Conservation (phyloP, 2,113 vertebrate species). For the Sialia sialis region DNA sequence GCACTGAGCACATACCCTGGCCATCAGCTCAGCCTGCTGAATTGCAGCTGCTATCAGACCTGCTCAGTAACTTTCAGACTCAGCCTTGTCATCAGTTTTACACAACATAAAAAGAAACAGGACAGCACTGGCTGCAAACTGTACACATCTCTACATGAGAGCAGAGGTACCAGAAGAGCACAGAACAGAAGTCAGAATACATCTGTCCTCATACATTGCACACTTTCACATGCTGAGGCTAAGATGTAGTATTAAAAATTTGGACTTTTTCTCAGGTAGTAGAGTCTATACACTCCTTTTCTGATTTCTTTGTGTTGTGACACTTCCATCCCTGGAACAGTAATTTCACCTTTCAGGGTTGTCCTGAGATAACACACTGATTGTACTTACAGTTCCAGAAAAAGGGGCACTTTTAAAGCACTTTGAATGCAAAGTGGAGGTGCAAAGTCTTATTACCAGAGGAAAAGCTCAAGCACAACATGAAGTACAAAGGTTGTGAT, state of each 20-base stretch:
- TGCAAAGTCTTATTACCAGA: constrained; percentile 69
- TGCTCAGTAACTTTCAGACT: constrained; percentile 24
- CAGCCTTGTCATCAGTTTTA: constrained; percentile 49
- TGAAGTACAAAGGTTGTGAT: constrained; percentile 69
- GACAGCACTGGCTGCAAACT: not conserved
- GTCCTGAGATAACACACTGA: not conserved
- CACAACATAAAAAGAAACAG: constrained; percentile 27
- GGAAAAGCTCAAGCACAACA: not conserved
- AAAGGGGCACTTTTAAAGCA: constrained; percentile 22
- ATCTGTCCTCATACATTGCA: not conserved
- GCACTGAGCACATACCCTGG: constrained; percentile 21
- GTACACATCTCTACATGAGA: not conserved
- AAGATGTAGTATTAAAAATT: not conserved
- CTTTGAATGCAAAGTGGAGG: constrained; percentile 31
- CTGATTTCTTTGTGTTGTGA: not conserved
- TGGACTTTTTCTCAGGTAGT: not conserved
- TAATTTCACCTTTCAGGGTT: constrained; percentile 11
- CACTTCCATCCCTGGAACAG: not conserved
- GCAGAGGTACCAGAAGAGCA: not conserved
- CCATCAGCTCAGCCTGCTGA: not conserved
- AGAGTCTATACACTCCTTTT: not conserved
- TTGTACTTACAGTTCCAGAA: constrained; percentile 34
- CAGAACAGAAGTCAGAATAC: not conserved
- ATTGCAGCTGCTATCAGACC: constrained; percentile 32
- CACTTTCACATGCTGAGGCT: not conserved